These are phyloP conservation scores for Prunella strophiata DNA, from an alignment of 2,797 vertebrate species.

Conservation along the genomic window DNA sequence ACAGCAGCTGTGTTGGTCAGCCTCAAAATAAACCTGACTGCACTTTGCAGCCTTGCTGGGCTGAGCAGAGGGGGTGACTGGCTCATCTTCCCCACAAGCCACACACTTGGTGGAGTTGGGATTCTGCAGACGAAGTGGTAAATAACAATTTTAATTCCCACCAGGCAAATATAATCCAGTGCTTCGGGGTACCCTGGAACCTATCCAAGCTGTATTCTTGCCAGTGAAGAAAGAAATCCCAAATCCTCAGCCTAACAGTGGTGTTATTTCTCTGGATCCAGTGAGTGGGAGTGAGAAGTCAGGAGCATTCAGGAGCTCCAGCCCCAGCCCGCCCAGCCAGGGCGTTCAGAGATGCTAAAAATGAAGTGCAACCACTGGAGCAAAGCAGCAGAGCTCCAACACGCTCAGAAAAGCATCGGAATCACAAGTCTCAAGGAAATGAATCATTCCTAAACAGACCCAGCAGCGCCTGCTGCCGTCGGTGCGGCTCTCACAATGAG, in stretches of 20 bases:
- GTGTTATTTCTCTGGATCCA: not conserved
- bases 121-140: not conserved
- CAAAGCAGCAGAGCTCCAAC: not conserved
- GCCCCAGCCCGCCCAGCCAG: not conserved
- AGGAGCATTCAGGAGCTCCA: not conserved
- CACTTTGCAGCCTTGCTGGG: not conserved
- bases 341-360: not conserved
- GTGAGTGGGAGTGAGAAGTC: not conserved
- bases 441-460: not conserved
- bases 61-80: not conserved
- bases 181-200: not conserved
- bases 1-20: not conserved
- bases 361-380: not conserved
- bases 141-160: not conserved
- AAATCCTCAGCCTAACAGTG: not conserved
- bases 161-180: not conserved
- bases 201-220: not conserved
- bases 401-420: not conserved
- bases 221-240: not conserved
- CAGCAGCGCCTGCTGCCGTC: not conserved
- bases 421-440: not conserved
- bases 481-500: rapidly evolving
- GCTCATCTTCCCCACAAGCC: not conserved
- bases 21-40: not conserved
- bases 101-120: not conserved